Percentiles rank a stretch among this genome's conserved stretches.
Evolutionary conservation across 2,113 vertebrate species (phyloP).

Genomic region (Platanista minor): DNA sequence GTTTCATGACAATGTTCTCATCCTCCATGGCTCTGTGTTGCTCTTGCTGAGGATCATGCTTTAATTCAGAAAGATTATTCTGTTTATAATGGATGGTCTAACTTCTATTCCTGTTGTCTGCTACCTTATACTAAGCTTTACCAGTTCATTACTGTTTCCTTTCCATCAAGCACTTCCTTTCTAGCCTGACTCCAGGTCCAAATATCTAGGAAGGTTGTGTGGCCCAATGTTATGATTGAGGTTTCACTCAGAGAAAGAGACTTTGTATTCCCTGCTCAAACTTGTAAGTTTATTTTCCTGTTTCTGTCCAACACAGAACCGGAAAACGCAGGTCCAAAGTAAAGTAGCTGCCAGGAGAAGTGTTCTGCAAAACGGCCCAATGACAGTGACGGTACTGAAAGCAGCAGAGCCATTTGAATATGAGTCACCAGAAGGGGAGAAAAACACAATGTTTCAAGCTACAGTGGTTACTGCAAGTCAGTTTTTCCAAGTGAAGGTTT

Average conservation of each 20-base stretch:
- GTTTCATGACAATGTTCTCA: background rate
- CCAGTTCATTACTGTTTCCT: too few relatives aligned
- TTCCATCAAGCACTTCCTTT: background rate
- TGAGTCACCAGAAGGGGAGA: background rate
- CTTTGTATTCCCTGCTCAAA: background rate
- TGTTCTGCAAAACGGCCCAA: background rate
- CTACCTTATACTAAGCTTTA: background rate
- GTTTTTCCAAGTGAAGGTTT: slow-evolving; percentile 47
- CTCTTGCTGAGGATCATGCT: background rate
- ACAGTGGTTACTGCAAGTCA: background rate
- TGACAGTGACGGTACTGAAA: background rate
- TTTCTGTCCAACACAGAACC: background rate
- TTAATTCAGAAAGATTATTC: background rate
- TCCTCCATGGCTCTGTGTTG: fast-evolving
- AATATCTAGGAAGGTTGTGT: background rate
- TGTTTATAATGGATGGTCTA: background rate
- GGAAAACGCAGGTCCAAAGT: fast-evolving
- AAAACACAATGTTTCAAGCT: slow-evolving; percentile 24
- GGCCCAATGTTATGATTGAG: background rate
- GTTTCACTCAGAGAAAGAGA: background rate
- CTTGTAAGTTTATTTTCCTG: background rate
- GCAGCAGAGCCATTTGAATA: background rate
- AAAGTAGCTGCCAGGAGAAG: background rate
- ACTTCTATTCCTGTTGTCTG: too few relatives aligned
- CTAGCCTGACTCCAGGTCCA: background rate